These are phyloP conservation scores for Delphinus delphis DNA, from an alignment of 2,113 vertebrate species.

Conservation along the genomic window DNA sequence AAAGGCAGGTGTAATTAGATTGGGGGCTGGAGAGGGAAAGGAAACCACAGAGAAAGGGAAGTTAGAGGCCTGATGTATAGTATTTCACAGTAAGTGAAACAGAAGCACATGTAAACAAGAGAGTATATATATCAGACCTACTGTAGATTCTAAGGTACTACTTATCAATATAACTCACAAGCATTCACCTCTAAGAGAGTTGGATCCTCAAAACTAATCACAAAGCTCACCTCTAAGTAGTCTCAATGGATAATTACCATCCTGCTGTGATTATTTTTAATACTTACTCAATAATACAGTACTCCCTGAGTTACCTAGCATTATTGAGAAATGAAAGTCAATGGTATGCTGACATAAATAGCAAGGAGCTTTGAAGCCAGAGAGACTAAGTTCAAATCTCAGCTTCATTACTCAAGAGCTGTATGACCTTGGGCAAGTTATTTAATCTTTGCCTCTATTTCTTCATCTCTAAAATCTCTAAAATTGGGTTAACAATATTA, in stretches of 20 bases:
- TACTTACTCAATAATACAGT: neutral
- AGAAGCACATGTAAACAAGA: constrained; percentile 62
- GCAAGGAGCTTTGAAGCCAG: neutral
- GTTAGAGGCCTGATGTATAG: constrained; percentile 61
- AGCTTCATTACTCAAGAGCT: neutral
- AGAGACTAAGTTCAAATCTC: constrained; percentile 32
- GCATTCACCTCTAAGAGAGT: neutral
- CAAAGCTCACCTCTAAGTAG: neutral
- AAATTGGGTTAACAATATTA: neutral
- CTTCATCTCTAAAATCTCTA: neutral
- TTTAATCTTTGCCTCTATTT: neutral
- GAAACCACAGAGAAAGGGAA: constrained; percentile 75
- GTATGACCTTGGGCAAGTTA: neutral
- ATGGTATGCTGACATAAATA: neutral
- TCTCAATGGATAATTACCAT: neutral
- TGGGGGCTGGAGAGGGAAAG: constrained; percentile 51
- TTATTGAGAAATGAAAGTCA: neutral
- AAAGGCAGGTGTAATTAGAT: constrained; percentile 53
- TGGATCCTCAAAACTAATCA: neutral
- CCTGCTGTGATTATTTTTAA: neutral
- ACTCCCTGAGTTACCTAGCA: neutral
- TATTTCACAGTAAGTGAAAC: constrained; percentile 76
- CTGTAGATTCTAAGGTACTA: neutral
- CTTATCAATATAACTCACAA: neutral
- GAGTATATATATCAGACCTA: neutral